phyloP scores from a whole-genome alignment of 2,888 invertebrate species.

The Tinea pellionella region DNA sequence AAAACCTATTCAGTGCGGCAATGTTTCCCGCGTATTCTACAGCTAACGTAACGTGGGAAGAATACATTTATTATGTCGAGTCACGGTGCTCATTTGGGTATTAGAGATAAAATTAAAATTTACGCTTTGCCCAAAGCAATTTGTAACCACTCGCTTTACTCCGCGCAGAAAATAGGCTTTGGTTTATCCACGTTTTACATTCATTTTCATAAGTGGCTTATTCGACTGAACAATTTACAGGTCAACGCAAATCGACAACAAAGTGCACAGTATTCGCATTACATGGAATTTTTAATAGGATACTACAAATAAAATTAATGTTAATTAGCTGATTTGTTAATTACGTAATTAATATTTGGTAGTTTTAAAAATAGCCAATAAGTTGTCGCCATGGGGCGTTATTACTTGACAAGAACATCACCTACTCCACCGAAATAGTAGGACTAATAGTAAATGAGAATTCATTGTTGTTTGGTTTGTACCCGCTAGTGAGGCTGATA shows the following conservation, averaged over 20 bases:
- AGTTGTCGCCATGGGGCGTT: not conserved
- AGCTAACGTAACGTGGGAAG: conserved; percentile 49
- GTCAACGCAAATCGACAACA: conserved; percentile 10
- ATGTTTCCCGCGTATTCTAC: not conserved
- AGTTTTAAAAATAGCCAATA: no score
- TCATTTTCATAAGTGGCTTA: conserved; percentile 66
- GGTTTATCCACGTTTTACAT: conserved; percentile 64
- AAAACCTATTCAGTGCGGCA: not conserved
- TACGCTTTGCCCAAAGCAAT: conserved; percentile 69
- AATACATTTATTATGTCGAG: conserved; percentile 67
- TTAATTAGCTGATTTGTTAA: not conserved
- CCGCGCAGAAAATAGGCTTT: conserved; percentile 67
- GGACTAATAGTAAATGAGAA: conserved; percentile 68
- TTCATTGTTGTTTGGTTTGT: conserved; percentile 69
- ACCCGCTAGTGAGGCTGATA: conserved; percentile 67
- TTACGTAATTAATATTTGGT: no score
- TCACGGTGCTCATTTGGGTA: conserved; percentile 68
- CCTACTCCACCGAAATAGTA: conserved; percentile 30
- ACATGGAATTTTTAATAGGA: not conserved
- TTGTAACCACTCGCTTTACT: conserved; percentile 65
- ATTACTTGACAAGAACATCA: not conserved
- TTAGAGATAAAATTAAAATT: conserved; percentile 71
- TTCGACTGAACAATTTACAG: conserved; percentile 26
- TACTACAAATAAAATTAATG: not conserved
- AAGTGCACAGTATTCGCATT: not conserved